Percentiles rank a stretch among this genome's conserved stretches.
phyloP scores from a whole-genome alignment of 2,888 invertebrate genomes.

The Drosophila monieri region DNA sequence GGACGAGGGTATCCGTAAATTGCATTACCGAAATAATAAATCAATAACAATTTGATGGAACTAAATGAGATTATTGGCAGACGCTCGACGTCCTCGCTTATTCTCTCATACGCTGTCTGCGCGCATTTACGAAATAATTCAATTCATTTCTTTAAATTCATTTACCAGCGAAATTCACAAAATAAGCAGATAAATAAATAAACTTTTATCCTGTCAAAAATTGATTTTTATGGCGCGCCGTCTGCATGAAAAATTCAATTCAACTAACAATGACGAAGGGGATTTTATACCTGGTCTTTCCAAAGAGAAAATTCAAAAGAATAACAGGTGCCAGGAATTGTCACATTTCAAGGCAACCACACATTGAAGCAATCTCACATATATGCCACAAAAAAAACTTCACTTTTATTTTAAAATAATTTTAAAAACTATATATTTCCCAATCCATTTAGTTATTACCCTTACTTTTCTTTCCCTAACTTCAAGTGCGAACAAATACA shows the following conservation, averaged over 20 bases:
- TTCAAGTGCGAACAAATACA: conserved; percentile 6
- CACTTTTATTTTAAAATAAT: background rate
- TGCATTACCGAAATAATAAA: conserved; percentile 76
- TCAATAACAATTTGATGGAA: conserved; percentile 65
- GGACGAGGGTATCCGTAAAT: conserved; percentile 40
- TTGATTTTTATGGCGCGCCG: conserved; percentile 56
- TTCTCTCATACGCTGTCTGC: conserved; percentile 37
- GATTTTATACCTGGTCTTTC: conserved; percentile 13
- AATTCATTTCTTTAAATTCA: conserved; percentile 67
- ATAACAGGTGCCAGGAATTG: conserved; percentile 18
- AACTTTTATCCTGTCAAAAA: conserved; percentile 37
- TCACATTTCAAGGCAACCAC: conserved; percentile 6
- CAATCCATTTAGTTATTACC: conserved; percentile 13
- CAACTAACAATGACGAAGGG: conserved; percentile 39
- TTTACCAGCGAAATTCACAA: conserved; percentile 37
- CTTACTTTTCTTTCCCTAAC: background rate
- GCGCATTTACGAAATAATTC: conserved; percentile 65
- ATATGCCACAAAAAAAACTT: background rate
- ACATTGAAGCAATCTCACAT: conserved; percentile 3
- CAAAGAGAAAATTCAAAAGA: conserved; percentile 6
- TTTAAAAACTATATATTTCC: background rate
- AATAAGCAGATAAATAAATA: conserved; percentile 34
- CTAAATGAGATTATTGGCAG: conserved; percentile 69
- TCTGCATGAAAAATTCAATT: conserved; percentile 56
- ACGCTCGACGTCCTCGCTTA: conserved; percentile 14